Evolutionary conservation across 2,888 invertebrate genomes (phyloP), one percentile per base, ranked within the genome.

Genomic region (Napeogenes inachia): DNA sequence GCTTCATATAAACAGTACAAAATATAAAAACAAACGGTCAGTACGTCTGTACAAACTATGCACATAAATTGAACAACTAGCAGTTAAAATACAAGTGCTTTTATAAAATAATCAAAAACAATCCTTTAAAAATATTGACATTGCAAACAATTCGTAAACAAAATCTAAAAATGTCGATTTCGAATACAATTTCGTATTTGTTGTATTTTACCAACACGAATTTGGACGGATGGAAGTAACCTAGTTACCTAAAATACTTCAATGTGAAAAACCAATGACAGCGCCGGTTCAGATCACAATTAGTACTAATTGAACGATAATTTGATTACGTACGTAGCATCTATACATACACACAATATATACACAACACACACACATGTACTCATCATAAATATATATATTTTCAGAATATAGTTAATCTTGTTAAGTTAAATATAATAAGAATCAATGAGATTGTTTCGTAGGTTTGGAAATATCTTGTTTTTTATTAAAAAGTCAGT

Each of bases 201-300:
- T 62, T 54, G 50, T n/a, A 57, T 64, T 66, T 63, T 64, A 60
- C 61, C 53, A 42, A 58, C 58, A 62, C 58, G 61, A 63, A 56
- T 50, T 61, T 57, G 59, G 57, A 61, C 61, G 54, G 50, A 54
- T 55, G 59, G 21, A 21, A 21, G 60, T 64, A 66, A 66, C 66
- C 64, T 58, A 62, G 59, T 62, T 66, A 66, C 57, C 60, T 64
- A 64, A 63, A 65, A 66, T 66, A 64, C 50, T 56, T 56, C 56
- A 57, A 38, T 60, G 46, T 58, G 45, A 60, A 62, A 61, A 61
- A 47, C 47, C 54, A 64, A 45, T 32, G 42, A 13, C 57, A 56
- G 56, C 54, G 59, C 13, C 53, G 45, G 30, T 61, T 59, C 58
- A 63, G 21, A 54, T 33, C 42, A 45, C 46, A 62, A 55, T 61